These are phyloP conservation scores for Rhinopomastus cyanomelas DNA, from an alignment of 2,113 vertebrate species.

Conservation along the genomic window DNA sequence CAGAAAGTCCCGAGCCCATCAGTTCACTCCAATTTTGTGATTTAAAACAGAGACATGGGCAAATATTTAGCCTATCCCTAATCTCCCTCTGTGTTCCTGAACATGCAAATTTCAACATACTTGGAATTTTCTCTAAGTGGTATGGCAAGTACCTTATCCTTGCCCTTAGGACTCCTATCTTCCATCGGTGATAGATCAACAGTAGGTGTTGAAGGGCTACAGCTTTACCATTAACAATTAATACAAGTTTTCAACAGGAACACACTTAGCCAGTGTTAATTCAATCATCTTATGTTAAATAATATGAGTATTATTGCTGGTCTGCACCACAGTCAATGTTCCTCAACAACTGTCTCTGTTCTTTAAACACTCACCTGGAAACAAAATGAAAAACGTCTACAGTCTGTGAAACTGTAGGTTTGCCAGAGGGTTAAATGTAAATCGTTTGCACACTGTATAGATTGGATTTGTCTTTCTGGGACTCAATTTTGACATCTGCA, in stretches of 20 bases:
- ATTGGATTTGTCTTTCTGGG: not conserved
- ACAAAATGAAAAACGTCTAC: not conserved
- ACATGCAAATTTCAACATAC: constrained; percentile 61
- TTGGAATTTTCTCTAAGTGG: constrained; percentile 59
- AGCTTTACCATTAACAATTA: constrained; percentile 68
- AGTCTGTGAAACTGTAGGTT: not conserved
- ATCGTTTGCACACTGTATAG: not conserved
- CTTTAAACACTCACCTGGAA: not conserved
- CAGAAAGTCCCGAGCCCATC: constrained; percentile 35
- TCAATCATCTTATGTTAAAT: constrained; percentile 60
- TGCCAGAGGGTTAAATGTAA: not conserved
- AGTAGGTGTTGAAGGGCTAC: constrained; percentile 59
- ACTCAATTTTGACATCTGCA: not conserved
- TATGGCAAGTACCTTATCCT: constrained; percentile 69
- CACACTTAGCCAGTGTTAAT: constrained; percentile 54
- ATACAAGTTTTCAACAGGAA: constrained; percentile 64
- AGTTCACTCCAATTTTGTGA: constrained; percentile 6
- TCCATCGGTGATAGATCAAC: constrained; percentile 59
- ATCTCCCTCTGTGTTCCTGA: constrained; percentile 60
- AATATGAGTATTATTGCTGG: constrained; percentile 47
- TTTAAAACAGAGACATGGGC: constrained; percentile 49
- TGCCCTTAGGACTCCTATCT: constrained; percentile 51
- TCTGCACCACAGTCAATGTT: constrained; percentile 14
- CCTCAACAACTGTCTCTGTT: not conserved
- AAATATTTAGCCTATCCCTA: constrained; percentile 68